Evolutionary conservation across 2,113 vertebrate genomes (phyloP), one percentile per base, ranked within the genome.

Genomic region (Synodontis membranacea): DNA sequence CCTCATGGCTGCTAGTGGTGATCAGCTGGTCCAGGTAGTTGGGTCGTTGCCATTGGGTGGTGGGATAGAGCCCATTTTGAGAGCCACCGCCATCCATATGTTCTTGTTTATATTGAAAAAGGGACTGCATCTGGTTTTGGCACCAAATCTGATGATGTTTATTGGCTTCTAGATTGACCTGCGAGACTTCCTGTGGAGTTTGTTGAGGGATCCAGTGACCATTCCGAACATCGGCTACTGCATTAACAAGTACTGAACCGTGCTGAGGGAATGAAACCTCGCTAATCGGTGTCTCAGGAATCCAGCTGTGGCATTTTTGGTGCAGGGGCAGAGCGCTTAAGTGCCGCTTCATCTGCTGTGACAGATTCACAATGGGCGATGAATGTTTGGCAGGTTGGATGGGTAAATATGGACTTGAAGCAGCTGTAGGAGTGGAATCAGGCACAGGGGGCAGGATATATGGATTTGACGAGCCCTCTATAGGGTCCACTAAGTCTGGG

Each of bases 201-300:
- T 76, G 23, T 50, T 88, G 83, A 42, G 87, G 21, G 15, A 84
- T 42, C 94, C 93, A 94, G 0, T 11, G 80, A 34, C 74, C 48
- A 37, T 84, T 87, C 37, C 64, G 80, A 0, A 85, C 21, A 37
- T 58, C 86, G 2, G 68, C 54, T 44, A 74, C 79, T 1, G 68
- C 12, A 58, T 4, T 42, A 0, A 58, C 37, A 48, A 89, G 90
- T 0, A 74, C 14, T 9, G 90, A 17, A 17, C 0, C 3, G 5
- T 90, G 70, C 54, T 75, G 82, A 17, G 84, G 56, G 21, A 60
- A 48, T 0, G 86, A 44, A 37, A 66, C 31, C 21, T 80, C 44
- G 3, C 42, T 19, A 12, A 34, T 12, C 60, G 86, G 50, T 0
- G 80, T 60, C 23, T 56, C 68, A 2, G 23, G 7, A 0, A 39